Base-by-base conservation (phyloP, 1,140 invertebrate genomes). In the Bemisia tabaci region DNA sequence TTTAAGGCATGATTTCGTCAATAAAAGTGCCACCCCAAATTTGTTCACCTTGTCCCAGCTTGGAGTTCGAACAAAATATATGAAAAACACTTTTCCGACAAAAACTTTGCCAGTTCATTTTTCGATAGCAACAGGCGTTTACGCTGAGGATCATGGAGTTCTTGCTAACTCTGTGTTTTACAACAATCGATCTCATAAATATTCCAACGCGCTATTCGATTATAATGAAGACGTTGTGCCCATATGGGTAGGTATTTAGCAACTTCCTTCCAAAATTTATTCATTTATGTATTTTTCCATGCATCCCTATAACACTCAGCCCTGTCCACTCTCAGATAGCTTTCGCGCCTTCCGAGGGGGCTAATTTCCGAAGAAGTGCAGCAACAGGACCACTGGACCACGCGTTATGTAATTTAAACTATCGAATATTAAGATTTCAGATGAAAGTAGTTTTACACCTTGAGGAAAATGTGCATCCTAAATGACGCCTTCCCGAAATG, bases 21-120 rank as follows among this genome's bases (percentile, higher is more conserved):
- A 81, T n/a, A 78, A 80, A 69, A 80, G 83, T 60, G 24, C 82
- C 1, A 85, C 83, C 22, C 80, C 81, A 0, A 78, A 76, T 60
- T 76, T 91, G 68, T 75, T 82, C 25, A 71, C 73, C 26, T 72
- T 90, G 26, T 80, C 77, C 65, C 69, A 77, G 1, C 76, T 79
- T 70, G 86, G 87, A 1, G 79, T 82, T 0, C 78, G 81, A 65
- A 77, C 82, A 0, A 80, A 85, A 26, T 86, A 84, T 70, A 85
- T 91, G 81, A 79, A 75, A 64, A 84, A 87, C 71, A 78, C 83
- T 26, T 91, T 88, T 76, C 78, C 84, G 0, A 88, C 88, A 1
- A 88, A 87, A 77, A 92, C 90, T 1, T 88, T 89, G 74, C 87
- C 88, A 1, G 91, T 91, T 77, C 90, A 92, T 77, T 87, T 87